Evolutionary conservation across 2,113 vertebrate species (phyloP).

Genomic region (Chionis minor): DNA sequence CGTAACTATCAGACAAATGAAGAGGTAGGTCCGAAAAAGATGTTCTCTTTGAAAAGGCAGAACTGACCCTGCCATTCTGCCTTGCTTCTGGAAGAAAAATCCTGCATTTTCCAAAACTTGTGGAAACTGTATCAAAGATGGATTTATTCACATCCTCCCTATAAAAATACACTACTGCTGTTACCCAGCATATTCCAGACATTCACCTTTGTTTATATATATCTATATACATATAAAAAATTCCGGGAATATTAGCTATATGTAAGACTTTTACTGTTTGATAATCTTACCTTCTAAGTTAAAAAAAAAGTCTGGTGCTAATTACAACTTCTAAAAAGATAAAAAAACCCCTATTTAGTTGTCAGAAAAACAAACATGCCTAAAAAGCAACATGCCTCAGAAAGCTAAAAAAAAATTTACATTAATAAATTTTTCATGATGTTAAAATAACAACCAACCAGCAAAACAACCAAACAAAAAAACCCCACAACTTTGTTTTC

Average conservation of each 20-base stretch:
- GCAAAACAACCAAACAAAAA: background rate
- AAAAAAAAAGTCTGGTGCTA: background rate
- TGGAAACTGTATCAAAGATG: background rate
- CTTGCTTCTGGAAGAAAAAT: background rate
- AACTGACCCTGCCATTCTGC: background rate
- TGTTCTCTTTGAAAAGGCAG: background rate
- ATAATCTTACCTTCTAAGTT: background rate
- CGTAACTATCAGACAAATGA: background rate
- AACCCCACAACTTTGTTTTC: background rate
- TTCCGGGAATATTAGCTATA: background rate
- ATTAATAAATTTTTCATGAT: background rate
- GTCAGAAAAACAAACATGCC: background rate
- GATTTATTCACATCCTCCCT: background rate
- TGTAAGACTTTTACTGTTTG: background rate
- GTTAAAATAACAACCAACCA: background rate
- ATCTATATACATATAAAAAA: background rate
- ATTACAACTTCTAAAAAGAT: background rate
- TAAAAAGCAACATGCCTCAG: background rate
- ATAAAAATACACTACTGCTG: background rate
- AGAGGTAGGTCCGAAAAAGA: background rate
- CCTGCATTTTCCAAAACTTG: background rate
- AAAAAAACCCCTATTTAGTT: background rate
- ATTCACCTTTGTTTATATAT: background rate
- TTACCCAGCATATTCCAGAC: background rate
- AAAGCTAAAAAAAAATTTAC: background rate